phyloP scores from a whole-genome alignment of 2,113 vertebrate genomes.

The Burhinus oedicnemus region DNA sequence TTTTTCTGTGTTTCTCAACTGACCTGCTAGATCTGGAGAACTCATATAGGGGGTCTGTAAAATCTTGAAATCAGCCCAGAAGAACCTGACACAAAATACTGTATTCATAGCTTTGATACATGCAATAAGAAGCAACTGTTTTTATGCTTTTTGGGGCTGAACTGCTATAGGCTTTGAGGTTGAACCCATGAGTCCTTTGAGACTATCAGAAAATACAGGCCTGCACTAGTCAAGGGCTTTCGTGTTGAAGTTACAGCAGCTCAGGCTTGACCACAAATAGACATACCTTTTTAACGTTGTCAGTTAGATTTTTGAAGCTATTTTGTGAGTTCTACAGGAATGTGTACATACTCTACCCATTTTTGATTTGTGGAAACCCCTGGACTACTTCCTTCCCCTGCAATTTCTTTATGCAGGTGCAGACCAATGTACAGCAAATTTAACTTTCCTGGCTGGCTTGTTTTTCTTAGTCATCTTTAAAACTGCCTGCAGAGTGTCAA shows the following conservation, averaged over 20 bases:
- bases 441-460: neutral
- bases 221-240: neutral
- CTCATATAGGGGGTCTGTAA: neutral
- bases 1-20: neutral
- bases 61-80: neutral
- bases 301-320: neutral
- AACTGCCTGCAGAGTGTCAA: neutral
- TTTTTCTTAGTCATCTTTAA: neutral
- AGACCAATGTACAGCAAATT: neutral
- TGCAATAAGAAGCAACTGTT: neutral
- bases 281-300: neutral
- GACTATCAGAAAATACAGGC: neutral
- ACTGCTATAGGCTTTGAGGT: neutral
- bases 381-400: neutral
- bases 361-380: neutral
- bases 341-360: neutral
- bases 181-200: neutral
- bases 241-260: neutral
- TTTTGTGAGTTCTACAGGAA: neutral
- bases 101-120: neutral
- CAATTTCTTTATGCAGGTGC: neutral
- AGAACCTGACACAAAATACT: neutral
- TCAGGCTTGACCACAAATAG: neutral
- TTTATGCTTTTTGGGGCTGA: neutral
- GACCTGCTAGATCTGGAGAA: neutral